Evolutionary conservation across 2,888 invertebrate genomes (phyloP).

Genomic region (Ormia ochracea): DNA sequence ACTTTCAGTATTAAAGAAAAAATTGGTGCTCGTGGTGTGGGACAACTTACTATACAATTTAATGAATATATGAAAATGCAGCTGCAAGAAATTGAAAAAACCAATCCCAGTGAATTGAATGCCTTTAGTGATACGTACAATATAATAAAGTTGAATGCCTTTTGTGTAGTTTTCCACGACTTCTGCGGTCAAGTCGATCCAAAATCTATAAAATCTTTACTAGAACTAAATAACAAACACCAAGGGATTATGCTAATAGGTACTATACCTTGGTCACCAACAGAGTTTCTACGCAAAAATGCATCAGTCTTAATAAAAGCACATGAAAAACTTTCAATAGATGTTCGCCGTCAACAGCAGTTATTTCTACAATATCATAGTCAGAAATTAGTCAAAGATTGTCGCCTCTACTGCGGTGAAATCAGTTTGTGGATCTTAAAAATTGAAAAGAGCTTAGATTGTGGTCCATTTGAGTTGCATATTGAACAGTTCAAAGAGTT

Average conservation of each 20-base stretch:
- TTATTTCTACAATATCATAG: constrained; percentile 80
- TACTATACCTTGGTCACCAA: constrained; percentile 90
- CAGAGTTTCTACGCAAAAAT: constrained; percentile 85
- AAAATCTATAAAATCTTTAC: constrained; percentile 83
- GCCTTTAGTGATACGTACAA: constrained; percentile 80
- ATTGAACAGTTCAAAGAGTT: constrained; percentile 79
- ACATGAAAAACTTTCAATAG: constrained; percentile 75
- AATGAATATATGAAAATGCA: constrained; percentile 69
- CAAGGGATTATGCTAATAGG: constrained; percentile 88
- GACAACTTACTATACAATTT: constrained; percentile 71
- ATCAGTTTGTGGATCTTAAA: constrained; percentile 81
- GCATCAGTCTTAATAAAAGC: constrained; percentile 79
- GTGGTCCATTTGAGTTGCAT: constrained; percentile 77
- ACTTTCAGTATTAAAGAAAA: constrained; percentile 68
- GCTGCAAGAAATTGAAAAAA: constrained; percentile 75
- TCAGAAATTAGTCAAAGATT: constrained; percentile 81
- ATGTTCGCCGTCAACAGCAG: constrained; percentile 78
- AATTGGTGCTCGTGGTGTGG: constrained; percentile 66
- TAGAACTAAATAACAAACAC: constrained; percentile 88
- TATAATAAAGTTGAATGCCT: constrained; percentile 82
- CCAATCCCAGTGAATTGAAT: constrained; percentile 80
- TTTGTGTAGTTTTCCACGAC: constrained; percentile 83
- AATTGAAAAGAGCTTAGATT: constrained; percentile 78
- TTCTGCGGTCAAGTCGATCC: constrained; percentile 88
- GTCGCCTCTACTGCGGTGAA: constrained; percentile 77